Base-by-base conservation (phyloP, 2,888 invertebrate genomes). In the Ectemnius cavifrons region DNA sequence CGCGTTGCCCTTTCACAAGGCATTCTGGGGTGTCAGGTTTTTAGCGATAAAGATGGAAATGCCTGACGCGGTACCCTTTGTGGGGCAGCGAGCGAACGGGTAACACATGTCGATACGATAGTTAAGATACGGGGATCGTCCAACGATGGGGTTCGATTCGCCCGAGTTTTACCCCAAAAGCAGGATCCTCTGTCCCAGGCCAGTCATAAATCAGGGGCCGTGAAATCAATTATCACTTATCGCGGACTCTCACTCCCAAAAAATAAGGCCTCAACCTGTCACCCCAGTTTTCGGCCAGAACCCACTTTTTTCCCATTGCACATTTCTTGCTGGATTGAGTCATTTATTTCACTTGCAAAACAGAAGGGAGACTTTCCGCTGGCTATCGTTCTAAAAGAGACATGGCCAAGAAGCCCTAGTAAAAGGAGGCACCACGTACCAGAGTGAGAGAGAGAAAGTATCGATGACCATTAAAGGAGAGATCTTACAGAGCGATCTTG, bases 191-290 rank as follows among this genome's bases (percentile, higher is more conserved):
- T 84, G 72, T 82, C 85, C 37, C 37, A 4, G 8, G 79, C 63
- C 47, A 67, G 66, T 85, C 87, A 82, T 91, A 91, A 91, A 91
- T 91, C 91, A 90, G 85, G 84, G 81, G 84, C 87, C 88, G 88
- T 89, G 84, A 89, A 91, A 91, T 91, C 90, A 90, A 91, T 90
- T 90, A 89, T 85, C 86, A 85, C 89, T 90, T 88, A 89, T 89
- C 87, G 85, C n/a, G 11, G 61, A n/a, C 71, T 58, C 62, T 63
- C 68, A 73, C 71, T 28, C 49, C 52, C 57, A 6, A 58, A 18
- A 63, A 46, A 52, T 46, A 46, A 18, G 46, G 11, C 58, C 73
- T 47, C 75, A 80, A 80, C 80, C 80, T 80, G 80, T 81, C 71
- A 65, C 52, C 16, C 63, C 28, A n/a, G 13, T 58, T n/a, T 18